These are phyloP conservation scores for Nematolebias whitei DNA, from an alignment of 2,113 vertebrate species.

Conservation along the genomic window DNA sequence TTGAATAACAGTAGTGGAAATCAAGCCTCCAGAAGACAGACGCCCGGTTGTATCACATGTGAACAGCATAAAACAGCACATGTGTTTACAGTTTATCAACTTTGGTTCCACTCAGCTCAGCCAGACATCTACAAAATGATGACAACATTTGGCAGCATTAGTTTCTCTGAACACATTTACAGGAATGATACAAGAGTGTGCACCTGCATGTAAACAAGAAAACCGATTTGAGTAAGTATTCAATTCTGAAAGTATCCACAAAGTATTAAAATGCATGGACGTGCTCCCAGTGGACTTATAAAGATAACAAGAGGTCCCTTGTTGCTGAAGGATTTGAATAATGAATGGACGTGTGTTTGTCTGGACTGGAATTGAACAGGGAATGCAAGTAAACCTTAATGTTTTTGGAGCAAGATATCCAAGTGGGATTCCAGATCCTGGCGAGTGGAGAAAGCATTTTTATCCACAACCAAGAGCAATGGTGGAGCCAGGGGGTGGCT, in stretches of 20 bases:
- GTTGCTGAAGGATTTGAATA: too few species aligned
- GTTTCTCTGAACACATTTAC: constrained; percentile 5
- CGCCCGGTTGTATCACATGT: neutral
- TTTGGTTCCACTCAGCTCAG: constrained; percentile 11
- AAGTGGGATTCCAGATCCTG: too few species aligned
- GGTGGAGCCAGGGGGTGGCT: too few species aligned
- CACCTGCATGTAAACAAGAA: constrained; percentile 36
- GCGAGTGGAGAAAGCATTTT: too few species aligned
- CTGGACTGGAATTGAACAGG: too few species aligned
- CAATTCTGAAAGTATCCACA: constrained; percentile 37
- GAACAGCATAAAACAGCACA: neutral
- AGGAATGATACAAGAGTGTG: constrained; percentile 39
- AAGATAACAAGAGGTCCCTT: too few species aligned
- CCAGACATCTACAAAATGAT: constrained; percentile 23
- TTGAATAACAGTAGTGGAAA: constrained; percentile 30
- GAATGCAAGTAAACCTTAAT: too few species aligned
- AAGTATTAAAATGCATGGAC: constrained; percentile 19
- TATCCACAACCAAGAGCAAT: too few species aligned
- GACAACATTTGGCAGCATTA: neutral
- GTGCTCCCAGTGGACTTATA: neutral
- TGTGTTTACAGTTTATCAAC: constrained; percentile 41
- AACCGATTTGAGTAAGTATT: constrained; percentile 23
- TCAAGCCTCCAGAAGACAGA: constrained; percentile 31
- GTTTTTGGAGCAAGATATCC: too few species aligned
- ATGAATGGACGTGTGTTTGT: too few species aligned